A percentile compares a stretch with the other conserved stretches of the same genome.
These are phyloP conservation scores for Lepus timidus DNA, from an alignment of 2,113 vertebrate genomes.

Conservation along the genomic window DNA sequence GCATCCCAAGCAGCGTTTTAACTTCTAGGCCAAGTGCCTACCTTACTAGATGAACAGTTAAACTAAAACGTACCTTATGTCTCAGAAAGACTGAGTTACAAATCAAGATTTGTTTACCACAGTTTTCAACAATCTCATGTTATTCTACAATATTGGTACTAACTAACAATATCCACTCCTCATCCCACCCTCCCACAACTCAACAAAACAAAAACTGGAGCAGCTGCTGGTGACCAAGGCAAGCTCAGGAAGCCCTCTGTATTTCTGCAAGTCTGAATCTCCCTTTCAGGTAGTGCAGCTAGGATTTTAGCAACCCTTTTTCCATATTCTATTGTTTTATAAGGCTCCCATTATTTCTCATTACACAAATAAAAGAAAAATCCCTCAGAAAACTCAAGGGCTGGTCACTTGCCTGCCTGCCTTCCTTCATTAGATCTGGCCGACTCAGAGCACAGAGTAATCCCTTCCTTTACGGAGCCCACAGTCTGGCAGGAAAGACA, in stretches of 20 bases:
- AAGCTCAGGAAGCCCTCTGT: background rate
- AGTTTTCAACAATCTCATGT: background rate
- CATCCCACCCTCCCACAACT: background rate
- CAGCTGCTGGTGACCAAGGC: background rate
- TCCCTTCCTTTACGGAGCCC: background rate
- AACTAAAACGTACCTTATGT: background rate
- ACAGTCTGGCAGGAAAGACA: constrained; percentile 1
- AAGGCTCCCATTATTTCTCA: background rate
- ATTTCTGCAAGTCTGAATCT: background rate
- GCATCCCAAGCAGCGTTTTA: no score
- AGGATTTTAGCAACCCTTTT: background rate
- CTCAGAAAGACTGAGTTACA: constrained; percentile 5
- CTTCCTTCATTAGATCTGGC: constrained; percentile 8
- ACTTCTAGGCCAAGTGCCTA: no score
- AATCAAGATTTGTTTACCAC: constrained; percentile 14
- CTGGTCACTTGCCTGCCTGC: background rate
- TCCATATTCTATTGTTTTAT: background rate
- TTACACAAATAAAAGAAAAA: constrained; percentile 18
- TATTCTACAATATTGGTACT: background rate
- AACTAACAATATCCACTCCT: background rate
- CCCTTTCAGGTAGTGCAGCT: background rate
- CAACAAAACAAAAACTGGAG: constrained; percentile 4
- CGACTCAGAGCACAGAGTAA: constrained; percentile 35
- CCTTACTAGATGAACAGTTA: no score
- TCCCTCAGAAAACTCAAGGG: constrained; percentile 22